phyloP scores from a whole-genome alignment of 2,797 vertebrate species.

The Sphenodon punctatus region DNA sequence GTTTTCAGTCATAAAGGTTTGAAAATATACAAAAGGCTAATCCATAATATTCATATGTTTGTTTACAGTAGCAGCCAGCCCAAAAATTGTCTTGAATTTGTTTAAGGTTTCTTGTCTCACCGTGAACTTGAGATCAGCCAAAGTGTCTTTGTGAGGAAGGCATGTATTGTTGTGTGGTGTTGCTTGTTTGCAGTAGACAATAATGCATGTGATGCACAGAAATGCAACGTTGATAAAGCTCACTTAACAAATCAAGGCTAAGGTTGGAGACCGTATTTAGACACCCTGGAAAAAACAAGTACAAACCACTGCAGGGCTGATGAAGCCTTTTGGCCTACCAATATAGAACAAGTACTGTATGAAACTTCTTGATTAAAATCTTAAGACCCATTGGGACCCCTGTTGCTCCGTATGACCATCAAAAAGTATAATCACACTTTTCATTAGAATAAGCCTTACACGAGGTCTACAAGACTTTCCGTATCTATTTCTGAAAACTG shows the following conservation, averaged over 20 bases:
- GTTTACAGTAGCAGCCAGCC: too few species aligned
- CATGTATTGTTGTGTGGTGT: background rate
- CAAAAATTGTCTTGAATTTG: too few species aligned
- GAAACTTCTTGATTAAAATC: background rate
- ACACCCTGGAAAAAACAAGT: background rate
- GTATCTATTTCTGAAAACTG: background rate
- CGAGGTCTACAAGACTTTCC: background rate
- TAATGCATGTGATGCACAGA: background rate
- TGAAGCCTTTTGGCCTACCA: background rate
- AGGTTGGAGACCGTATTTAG: background rate
- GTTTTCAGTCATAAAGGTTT: background rate
- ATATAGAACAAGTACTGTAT: background rate
- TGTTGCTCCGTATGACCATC: background rate
- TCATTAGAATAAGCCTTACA: background rate
- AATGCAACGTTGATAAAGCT: background rate
- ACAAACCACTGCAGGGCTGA: background rate
- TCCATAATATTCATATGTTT: background rate
- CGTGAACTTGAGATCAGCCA: background rate
- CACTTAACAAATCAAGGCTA: background rate
- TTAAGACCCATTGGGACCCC: background rate
- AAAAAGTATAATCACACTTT: background rate
- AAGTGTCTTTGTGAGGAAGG: background rate
- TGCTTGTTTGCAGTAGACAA: too few species aligned
- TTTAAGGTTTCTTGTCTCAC: background rate
- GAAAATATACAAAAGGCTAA: background rate